A percentile compares a stretch with the other conserved stretches of the same genome.
Conservation (phyloP, 2,888 invertebrate genomes). For the Andrena bicolor region DNA sequence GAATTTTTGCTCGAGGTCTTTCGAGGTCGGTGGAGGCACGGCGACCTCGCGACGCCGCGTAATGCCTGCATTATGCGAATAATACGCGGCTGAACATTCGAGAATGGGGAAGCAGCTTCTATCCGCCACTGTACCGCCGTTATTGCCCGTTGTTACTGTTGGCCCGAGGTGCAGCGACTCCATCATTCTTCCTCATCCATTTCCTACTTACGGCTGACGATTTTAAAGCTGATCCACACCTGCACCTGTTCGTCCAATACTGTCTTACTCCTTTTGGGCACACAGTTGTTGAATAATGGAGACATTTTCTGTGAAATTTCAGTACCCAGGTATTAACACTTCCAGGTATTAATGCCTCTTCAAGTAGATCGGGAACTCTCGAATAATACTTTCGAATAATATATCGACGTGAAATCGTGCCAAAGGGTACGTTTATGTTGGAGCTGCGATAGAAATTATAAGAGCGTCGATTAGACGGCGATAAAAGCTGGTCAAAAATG, state of each 20-base stretch:
- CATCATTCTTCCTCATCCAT: conserved; percentile 71
- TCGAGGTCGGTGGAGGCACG: conserved; percentile 32
- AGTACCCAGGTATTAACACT: no score
- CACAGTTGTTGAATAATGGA: not conserved
- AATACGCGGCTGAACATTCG: conserved; percentile 57
- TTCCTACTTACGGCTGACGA: conserved; percentile 63
- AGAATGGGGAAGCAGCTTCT: conserved; percentile 52
- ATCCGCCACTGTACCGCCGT: conserved; percentile 40
- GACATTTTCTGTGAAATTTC: no score
- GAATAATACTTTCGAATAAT: no score
- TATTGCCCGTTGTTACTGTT: conserved; percentile 55
- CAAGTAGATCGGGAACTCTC: no score
- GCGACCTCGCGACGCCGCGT: conserved; percentile 24
- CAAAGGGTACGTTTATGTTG: no score
- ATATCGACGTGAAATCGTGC: no score
- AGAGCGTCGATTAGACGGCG: no score
- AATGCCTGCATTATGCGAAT: conserved; percentile 58
- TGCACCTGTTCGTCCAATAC: conserved; percentile 1
- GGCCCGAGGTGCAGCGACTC: conserved; percentile 72
- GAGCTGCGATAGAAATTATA: no score
- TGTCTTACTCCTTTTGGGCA: not conserved
- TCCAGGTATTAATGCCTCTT: no score
- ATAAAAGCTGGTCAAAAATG: no score
- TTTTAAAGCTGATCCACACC: not conserved
- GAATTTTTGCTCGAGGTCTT: conserved; percentile 39